These are phyloP conservation scores for Galendromus occidentalis DNA, from an alignment of 1,140 invertebrate genomes.

Conservation along the genomic window DNA sequence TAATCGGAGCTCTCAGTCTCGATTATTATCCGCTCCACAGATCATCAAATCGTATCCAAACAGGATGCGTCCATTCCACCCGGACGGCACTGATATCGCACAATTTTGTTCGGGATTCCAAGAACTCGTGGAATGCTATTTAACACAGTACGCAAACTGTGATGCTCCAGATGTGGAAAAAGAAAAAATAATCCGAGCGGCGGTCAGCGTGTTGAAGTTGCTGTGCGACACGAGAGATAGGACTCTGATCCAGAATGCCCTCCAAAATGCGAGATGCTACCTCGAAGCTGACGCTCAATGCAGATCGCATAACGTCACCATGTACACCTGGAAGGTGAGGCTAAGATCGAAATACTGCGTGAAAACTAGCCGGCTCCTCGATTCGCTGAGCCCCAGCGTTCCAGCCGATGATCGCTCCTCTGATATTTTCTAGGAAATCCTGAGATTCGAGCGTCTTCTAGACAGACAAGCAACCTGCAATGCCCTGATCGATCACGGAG, in stretches of 20 bases:
- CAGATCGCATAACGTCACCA: background rate
- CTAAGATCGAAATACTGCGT: too few relatives aligned
- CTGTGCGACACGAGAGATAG: background rate
- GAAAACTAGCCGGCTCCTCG: too few relatives aligned
- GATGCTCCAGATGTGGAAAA: background rate
- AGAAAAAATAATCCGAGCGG: background rate
- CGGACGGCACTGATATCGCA: slow-evolving; percentile 10
- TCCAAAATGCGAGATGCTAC: background rate
- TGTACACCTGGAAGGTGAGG: slow-evolving; percentile 8
- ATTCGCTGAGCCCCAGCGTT: too few relatives aligned
- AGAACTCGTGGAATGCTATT: slow-evolving; percentile 20
- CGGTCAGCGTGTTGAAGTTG: background rate
- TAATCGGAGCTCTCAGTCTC: too few relatives aligned
- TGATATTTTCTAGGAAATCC: background rate
- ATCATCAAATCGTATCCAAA: background rate
- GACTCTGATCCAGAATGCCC: background rate
- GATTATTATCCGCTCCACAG: too few relatives aligned
- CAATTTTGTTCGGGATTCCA: slow-evolving; percentile 22
- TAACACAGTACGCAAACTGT: slow-evolving; percentile 14
- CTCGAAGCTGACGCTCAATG: background rate
- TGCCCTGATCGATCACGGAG: background rate
- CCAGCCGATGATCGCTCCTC: too few relatives aligned
- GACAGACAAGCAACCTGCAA: background rate
- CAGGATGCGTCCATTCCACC: background rate
- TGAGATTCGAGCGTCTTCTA: background rate